phyloP scores from a whole-genome alignment of 2,113 vertebrate genomes.

The Cottus gobio region DNA sequence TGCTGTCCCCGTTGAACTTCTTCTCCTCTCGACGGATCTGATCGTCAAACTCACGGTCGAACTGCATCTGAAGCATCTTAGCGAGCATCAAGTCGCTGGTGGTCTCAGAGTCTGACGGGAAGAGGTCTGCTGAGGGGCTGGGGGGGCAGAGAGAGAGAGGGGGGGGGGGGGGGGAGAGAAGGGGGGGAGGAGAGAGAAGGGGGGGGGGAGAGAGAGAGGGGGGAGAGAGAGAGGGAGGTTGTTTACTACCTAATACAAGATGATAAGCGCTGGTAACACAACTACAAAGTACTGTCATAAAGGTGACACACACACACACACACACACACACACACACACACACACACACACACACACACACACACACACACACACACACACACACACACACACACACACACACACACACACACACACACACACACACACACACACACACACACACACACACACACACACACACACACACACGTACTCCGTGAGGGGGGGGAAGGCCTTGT shows the following conservation, averaged over 20 bases:
- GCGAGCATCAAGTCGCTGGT: conserved; percentile 95
- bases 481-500: conserved; percentile 75
- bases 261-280: too few relatives aligned
- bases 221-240: neutral
- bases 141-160: too few relatives aligned
- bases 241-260: too few relatives aligned
- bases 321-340: neutral
- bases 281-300: too few relatives aligned
- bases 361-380: neutral
- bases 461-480: conserved; percentile 74
- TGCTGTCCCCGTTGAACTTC: conserved; percentile 98
- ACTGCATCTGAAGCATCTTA: conserved; percentile 98
- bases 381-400: neutral
- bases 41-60: conserved; percentile 94
- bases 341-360: neutral
- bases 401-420: neutral
- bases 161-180: too few relatives aligned
- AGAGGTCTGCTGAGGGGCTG: conserved; percentile 80
- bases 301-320: too few relatives aligned
- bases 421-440: neutral
- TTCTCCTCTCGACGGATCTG: conserved; percentile 95
- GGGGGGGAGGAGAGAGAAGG: neutral
- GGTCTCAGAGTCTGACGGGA: conserved; percentile 85
- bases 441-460: neutral
- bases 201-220: too few relatives aligned